Conservation (phyloP, 1,140 invertebrate genomes). For the Neoseiulus cucumeris region DNA sequence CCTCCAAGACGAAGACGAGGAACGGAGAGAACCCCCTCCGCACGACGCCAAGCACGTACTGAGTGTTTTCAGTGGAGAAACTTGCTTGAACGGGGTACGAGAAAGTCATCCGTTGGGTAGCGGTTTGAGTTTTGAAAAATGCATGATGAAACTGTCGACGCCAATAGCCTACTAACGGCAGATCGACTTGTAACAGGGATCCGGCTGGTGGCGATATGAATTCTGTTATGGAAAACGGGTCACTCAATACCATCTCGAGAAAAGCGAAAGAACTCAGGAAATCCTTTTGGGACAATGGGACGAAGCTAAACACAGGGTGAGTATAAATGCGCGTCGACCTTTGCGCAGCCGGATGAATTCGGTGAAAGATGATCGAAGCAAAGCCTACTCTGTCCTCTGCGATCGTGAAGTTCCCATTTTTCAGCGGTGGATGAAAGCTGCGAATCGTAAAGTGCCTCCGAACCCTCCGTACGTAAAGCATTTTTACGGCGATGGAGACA, state of each 20-base stretch:
- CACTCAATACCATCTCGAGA: constrained; percentile 50
- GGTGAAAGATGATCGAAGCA: too few relatives aligned
- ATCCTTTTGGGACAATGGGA: background rate
- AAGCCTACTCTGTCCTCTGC: too few relatives aligned
- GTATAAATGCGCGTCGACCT: too few relatives aligned
- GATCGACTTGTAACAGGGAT: constrained; percentile 40
- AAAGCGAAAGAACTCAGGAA: background rate
- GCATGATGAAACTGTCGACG: too few relatives aligned
- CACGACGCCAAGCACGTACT: constrained; percentile 41
- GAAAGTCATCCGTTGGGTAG: background rate
- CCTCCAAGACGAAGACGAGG: constrained; percentile 19
- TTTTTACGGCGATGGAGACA: constrained; percentile 60
- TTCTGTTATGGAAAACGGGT: constrained; percentile 81
- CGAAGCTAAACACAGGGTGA: background rate
- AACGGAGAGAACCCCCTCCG: constrained; percentile 17
- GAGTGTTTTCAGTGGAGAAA: constrained; percentile 57
- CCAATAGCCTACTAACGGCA: background rate
- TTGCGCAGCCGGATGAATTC: too few relatives aligned
- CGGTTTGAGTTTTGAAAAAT: too few relatives aligned
- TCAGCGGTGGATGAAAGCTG: constrained; percentile 46
- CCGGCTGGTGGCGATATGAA: constrained; percentile 93
- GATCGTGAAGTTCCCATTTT: background rate
- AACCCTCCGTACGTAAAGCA: constrained; percentile 45
- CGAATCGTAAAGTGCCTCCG: constrained; percentile 36
- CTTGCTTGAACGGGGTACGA: constrained; percentile 57